Base-by-base conservation (phyloP, 2,113 vertebrate species). In the Numida meleagris region DNA sequence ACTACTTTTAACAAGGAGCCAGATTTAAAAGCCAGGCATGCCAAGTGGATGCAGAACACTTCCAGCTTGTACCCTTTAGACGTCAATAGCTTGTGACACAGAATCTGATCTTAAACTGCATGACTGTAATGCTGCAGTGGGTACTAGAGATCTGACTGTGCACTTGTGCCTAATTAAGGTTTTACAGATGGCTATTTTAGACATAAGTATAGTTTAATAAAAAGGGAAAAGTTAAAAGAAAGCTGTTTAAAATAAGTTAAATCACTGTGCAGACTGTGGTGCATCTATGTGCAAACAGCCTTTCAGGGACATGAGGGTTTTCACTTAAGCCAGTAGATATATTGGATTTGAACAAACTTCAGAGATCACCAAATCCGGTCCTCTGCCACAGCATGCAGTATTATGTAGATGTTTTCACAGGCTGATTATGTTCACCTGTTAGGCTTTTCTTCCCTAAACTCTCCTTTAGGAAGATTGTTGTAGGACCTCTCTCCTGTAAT, bases 101-200 rank as follows among this genome's bases (percentile, higher is more conserved):
- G 0, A 85, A 66, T 55, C 27, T 76, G 58, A 79, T 89, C 58
- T 91, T 91, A 59, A 90, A 36, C 87, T 93, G 61, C 42, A 36
- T 58, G 50, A 57, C 67, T 2, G 1, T 88, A 91, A 86, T 86
- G 63, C 70, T 94, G 33, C 48, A 80, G 33, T 91, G 59, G 55
- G 50, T 93, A 73, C 45, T 78, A 57, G 62, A 86, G 89, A 29
- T 89, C 62, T 58, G 67, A 79, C 75, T 67, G 42, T 25, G 55
- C 45, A 80, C 62, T 87, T 80, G 71, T 73, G 46, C 36, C 80
- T 92, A 65, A 53, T 89, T 92, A 80, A 80, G 71, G 42, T 91
- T 85, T 89, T 84, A 70, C 59, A 66, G 45, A 66, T 59, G 55
- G 38, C 71, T 88, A 20, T 95, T 87, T 89, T 48, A 89, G 73